Evolutionary conservation across 64 coral and sea anemone genomes (phyloP), one percentile per base, ranked within the genome.

Genomic region (Hydrozoanthus tunicans): DNA sequence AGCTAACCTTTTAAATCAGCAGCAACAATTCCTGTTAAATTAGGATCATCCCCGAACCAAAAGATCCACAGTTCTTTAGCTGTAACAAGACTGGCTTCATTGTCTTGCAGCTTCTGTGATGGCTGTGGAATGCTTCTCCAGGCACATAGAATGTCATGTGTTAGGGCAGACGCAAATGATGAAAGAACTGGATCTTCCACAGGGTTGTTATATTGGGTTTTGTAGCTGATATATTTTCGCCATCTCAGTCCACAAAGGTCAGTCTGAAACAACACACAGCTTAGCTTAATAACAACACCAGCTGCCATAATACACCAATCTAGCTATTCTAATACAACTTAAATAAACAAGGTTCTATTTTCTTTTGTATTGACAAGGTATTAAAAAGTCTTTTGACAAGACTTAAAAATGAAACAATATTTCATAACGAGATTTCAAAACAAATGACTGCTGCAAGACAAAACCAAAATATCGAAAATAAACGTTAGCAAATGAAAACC

Each of bases 1-100:
- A 25, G 6, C 72, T 59, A 83, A 96, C 97, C 97, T 95, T 90
- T 96, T 62, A 99, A 81, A 77, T 93, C 91, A 53, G 89, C 74
- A 53, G 94, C 94, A 32, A 99, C 92, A 78, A 99, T 99, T 71
- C 94, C 92, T 62, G 83, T 90, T 14, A 95, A 85, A 67, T 91
- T 95, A 7, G 92, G 97, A 80, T 99, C 97, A 86, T 99, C 97
- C 17, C 97, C 97, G 96, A 94, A 99, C 97, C 97, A 99, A 72
- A 99, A 99, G 1, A 99, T 71, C 97, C 97, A 99, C 32, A 99
- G 90, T 85, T 99, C 97, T 53, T 99, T 99, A 55, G 82, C 88
- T 81, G 61, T 73, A 20, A 24, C 91, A 64, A 93, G 82, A 53
- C 76, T 62, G 43, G 84, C 89, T 5, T 90, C 53, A 32, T 64